Base-by-base conservation (phyloP, 2,888 invertebrate genomes). In the Caenorhabditis sinica region DNA sequence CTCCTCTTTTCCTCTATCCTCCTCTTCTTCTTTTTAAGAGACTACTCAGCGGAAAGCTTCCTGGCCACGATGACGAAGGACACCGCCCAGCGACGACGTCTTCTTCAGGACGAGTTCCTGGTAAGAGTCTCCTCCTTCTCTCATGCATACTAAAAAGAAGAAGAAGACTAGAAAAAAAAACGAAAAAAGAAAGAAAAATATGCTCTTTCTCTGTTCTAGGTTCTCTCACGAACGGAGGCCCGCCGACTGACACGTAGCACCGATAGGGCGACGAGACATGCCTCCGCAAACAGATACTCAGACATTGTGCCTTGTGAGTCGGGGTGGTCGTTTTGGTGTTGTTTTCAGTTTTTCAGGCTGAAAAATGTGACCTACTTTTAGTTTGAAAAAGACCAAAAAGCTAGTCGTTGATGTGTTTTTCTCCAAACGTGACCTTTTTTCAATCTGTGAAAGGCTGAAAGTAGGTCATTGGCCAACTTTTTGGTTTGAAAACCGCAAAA, bases 301-400 rank as follows among this genome's bases (percentile, higher is more conserved):
- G 84, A 84, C 80, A 84, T 84, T 76, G 76, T 84, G 63, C 84
- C 84, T 25, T 84, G 84, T 84, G 58, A 80, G 84, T 56, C 20
- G n/a, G n/a, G n/a, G n/a, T n/a, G n/a, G n/a, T n/a, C n/a, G n/a
- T n/a, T n/a, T n/a, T n/a, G n/a, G n/a, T n/a, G n/a, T n/a, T n/a
- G 8, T 49, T 6, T 49, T n/a, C n/a, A 13, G 9, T 49, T 49
- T 49, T 15, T 77, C 53, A 36, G 40, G 33, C 53, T 36, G 5
- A 9, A 9, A 36, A n/a, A n/a, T n/a, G n/a, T 36, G 49, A 66
- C 51, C 36, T 3, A 53, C 40, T 25, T 43, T 56, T n/a, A n/a
- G 20, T 36, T 56, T 11, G 56, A 17, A 56, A 20, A 17, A 17
- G 56, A 69, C 13, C n/a, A n/a, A n/a, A n/a, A n/a, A n/a, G n/a